Evolutionary conservation across 92 coral and sea anemone genomes (phyloP).

Genomic region (Epizoanthus fatuus): DNA sequence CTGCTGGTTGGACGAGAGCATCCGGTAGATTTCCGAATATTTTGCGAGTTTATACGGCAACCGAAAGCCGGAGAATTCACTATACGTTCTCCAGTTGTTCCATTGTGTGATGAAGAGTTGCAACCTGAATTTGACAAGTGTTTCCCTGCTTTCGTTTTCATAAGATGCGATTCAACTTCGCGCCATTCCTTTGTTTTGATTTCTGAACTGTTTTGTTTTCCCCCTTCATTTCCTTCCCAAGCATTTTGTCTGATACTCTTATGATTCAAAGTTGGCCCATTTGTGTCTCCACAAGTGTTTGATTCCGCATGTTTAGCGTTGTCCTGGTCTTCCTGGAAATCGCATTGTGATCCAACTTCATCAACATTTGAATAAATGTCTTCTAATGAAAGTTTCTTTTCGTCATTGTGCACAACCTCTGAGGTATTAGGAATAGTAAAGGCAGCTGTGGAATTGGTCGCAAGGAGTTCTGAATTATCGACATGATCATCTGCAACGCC

Average conservation of each 20-base stretch:
- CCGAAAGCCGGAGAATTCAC: neutral
- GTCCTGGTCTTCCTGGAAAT: neutral
- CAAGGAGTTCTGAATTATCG: neutral
- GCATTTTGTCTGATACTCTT: neutral
- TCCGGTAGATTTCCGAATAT: neutral
- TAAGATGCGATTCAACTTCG: neutral
- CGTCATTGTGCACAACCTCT: neutral
- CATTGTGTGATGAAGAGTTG: neutral
- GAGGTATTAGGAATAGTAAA: neutral
- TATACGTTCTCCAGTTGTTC: neutral
- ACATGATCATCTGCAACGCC: neutral
- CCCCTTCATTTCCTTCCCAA: neutral
- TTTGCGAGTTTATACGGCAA: neutral
- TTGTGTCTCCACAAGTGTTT: neutral
- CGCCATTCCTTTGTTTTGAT: neutral
- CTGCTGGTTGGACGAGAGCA: neutral
- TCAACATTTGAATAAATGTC: neutral
- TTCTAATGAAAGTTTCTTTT: neutral
- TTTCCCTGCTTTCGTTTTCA: neutral
- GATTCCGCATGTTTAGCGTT: neutral
- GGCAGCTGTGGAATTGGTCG: neutral
- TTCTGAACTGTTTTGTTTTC: neutral
- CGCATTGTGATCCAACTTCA: neutral
- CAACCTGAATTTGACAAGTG: neutral
- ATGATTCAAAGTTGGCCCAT: neutral